Evolutionary conservation across 2,888 invertebrate species (phyloP).

Genomic region (Mylabris sibirica): DNA sequence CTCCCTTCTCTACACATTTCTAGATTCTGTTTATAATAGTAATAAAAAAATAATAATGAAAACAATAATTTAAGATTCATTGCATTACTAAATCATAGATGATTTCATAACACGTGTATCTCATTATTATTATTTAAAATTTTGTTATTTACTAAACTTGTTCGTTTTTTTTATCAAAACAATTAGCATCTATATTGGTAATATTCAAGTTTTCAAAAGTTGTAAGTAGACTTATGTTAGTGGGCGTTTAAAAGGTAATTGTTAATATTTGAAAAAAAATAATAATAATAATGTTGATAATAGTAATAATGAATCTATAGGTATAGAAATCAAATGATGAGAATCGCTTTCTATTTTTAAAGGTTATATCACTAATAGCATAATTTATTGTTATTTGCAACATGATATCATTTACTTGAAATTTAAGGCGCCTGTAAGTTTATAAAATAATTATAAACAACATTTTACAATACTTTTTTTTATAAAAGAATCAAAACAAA

Average conservation of each 20-base stretch:
- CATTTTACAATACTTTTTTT: too few species aligned
- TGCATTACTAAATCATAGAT: slow-evolving; percentile 16
- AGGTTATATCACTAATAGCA: slow-evolving; percentile 45
- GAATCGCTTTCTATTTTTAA: slow-evolving; percentile 53
- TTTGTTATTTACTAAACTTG: slow-evolving; percentile 19
- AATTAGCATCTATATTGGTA: slow-evolving; percentile 27
- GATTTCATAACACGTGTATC: slow-evolving; percentile 25
- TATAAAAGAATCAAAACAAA: not conserved
- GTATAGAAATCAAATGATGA: slow-evolving; percentile 35
- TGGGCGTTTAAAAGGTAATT: slow-evolving; percentile 37
- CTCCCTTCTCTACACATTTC: not conserved
- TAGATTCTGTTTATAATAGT: not conserved
- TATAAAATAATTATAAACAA: not conserved
- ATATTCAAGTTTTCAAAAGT: slow-evolving; percentile 13
- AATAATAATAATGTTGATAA: not conserved
- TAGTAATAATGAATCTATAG: slow-evolving; percentile 18
- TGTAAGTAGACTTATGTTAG: slow-evolving; percentile 25
- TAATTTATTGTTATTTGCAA: slow-evolving; percentile 32
- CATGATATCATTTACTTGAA: slow-evolving; percentile 26
- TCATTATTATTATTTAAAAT: slow-evolving; percentile 16
- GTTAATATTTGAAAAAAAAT: slow-evolving; percentile 37
- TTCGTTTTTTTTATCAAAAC: slow-evolving; percentile 23
- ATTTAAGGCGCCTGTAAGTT: slow-evolving; percentile 12
- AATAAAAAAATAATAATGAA: not conserved
- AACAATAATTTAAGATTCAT: slow-evolving; percentile 15